Base-by-base conservation (phyloP, 1,140 invertebrate genomes). In the Aphis gossypii region DNA sequence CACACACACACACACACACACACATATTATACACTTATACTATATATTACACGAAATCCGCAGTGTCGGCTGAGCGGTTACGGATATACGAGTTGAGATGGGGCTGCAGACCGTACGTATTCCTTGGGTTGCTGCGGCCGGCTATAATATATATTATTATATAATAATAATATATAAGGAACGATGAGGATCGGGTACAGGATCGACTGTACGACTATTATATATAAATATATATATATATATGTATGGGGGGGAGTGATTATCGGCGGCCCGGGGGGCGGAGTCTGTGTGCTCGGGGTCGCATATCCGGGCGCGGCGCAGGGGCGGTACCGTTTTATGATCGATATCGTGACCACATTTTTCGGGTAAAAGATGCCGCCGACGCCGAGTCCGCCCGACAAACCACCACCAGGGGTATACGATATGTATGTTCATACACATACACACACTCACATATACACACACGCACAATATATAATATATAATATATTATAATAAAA, bases 281-380 rank as follows among this genome's bases (percentile, higher is more conserved):
- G 92, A 93, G 92, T 93, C 82, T 84, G 76, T 51, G 76, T n/a
- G 92, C 92, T 93, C 48, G 82, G 92, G 92, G 68, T 54, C 56
- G 76, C 91, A 92, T 92, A 92, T 92, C 76, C 76, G 44, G 68
- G 91, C 46, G 48, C 92, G 25, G 82, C 92, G 92, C 92, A 86
- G 76, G 92, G 92, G 92, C 92, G 92, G 82, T 86, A 84, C 92
- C 92, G 46, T 93, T 93, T 93, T 93, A 93, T 93, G 92, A 93
- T 93, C 92, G 92, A 93, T 93, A 93, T 86, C 51, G 48, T 86
- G 92, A 84, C 92, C 92, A 86, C 92, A n/a, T 93, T 93, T 93
- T 93, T 93, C 54, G 82, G 60, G 56, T n/a, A 86, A 93, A 92
- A 92, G 41, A 92, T 76, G 76, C 90, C 44, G 84, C 18, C 30